Conservation (phyloP, 1,140 invertebrate species). For the Aphaenogaster rudis region DNA sequence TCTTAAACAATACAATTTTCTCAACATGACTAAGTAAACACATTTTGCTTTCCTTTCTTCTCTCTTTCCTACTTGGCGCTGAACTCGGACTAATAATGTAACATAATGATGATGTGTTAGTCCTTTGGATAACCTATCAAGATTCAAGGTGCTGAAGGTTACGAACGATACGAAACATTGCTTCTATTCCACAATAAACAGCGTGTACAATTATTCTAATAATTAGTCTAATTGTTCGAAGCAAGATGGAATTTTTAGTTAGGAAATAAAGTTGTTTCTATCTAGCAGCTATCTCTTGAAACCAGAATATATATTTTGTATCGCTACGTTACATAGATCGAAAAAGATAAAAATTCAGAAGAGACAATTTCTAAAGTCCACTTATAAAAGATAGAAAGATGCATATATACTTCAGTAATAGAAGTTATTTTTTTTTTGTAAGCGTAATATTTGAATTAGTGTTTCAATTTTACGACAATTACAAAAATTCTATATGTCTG, state of each 20-base stretch:
- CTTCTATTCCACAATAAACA: neutral
- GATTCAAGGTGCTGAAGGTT: neutral
- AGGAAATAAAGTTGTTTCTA: neutral
- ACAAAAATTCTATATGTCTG: neutral
- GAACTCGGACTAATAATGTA: neutral
- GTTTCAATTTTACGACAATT: neutral
- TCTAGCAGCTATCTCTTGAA: too few species aligned
- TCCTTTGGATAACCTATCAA: neutral
- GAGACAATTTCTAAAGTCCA: neutral
- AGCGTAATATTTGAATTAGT: neutral
- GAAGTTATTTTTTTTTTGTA: neutral
- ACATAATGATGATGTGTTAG: neutral
- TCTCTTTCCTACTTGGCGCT: neutral
- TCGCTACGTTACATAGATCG: neutral
- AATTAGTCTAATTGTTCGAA: neutral
- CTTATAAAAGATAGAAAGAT: neutral
- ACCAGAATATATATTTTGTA: neutral
- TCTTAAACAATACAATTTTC: neutral
- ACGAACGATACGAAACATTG: neutral
- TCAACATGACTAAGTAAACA: neutral
- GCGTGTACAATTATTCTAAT: neutral
- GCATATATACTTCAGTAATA: neutral
- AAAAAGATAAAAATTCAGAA: neutral
- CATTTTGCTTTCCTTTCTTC: neutral
- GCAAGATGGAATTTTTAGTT: neutral